Percentiles rank a stretch among this genome's conserved stretches.
Evolutionary conservation across 2,888 invertebrate species (phyloP).

Genomic region (Galerucella nymphaeae): DNA sequence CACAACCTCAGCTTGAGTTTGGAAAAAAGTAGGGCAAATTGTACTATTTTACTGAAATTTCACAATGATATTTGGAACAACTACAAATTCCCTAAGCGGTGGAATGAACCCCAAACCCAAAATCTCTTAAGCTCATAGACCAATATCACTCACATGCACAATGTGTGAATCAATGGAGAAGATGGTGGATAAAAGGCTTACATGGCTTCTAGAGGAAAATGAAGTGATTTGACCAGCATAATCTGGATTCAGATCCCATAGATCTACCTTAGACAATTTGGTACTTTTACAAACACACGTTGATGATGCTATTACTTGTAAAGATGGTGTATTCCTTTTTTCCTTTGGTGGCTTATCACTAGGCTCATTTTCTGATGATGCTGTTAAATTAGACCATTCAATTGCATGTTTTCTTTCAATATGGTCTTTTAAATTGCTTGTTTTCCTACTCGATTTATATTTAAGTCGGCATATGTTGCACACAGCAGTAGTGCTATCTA

Average conservation of each 20-base stretch:
- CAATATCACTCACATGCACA: background rate
- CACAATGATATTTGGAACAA: background rate
- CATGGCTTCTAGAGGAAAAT: background rate
- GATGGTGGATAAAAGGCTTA: background rate
- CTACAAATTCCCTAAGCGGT: background rate
- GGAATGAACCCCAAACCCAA: background rate
- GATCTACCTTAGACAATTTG: background rate
- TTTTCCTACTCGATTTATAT: too few relatives aligned
- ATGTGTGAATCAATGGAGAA: background rate
- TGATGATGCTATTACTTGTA: background rate
- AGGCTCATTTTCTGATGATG: too few relatives aligned
- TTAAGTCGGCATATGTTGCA: too few relatives aligned
- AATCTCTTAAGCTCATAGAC: too few relatives aligned
- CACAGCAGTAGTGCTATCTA: too few relatives aligned
- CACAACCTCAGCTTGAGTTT: too few relatives aligned
- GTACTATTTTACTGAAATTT: background rate
- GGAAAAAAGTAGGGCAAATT: too few relatives aligned
- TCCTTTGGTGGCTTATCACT: too few relatives aligned
- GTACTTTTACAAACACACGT: background rate
- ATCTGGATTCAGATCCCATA: background rate
- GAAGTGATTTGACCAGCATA: background rate
- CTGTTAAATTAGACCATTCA: too few relatives aligned
- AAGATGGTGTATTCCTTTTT: too few relatives aligned
- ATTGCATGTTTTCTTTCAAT: too few relatives aligned
- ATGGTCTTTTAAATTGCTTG: too few relatives aligned